phyloP scores from a whole-genome alignment of 1,140 invertebrate species.

The Gryon sp. region DNA sequence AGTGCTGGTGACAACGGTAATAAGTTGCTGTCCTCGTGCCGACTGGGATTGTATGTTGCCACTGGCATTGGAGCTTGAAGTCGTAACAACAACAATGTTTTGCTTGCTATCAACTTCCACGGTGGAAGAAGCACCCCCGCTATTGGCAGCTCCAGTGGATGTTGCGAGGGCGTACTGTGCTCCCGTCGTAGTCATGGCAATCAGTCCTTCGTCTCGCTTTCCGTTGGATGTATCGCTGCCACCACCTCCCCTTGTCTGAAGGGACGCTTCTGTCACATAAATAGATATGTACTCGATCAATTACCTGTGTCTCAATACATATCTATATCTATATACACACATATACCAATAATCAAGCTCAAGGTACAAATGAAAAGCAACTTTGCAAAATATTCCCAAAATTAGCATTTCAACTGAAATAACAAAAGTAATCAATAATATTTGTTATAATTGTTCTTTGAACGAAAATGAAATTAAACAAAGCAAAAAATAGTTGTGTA shows the following conservation, averaged over 20 bases:
- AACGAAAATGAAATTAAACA: no score
- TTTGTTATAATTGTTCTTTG: no score
- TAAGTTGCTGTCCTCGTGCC: slow-evolving; percentile 74
- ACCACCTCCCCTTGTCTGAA: slow-evolving; percentile 69
- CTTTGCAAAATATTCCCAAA: no score
- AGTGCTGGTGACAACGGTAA: slow-evolving; percentile 76
- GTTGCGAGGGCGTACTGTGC: slow-evolving; percentile 78
- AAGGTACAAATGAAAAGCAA: no score
- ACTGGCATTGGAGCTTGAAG: slow-evolving; percentile 75
- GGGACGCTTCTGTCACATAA: slow-evolving; percentile 70
- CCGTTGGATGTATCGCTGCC: slow-evolving; percentile 69
- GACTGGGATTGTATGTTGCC: slow-evolving; percentile 74
- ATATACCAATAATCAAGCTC: no score
- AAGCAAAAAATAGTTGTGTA: no score
- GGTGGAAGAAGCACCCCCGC: slow-evolving; percentile 71
- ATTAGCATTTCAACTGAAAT: no score
- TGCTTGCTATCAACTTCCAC: slow-evolving; percentile 77
- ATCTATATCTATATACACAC: no score
- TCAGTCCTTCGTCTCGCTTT: slow-evolving; percentile 75
- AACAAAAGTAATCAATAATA: no score
- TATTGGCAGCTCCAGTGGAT: slow-evolving; percentile 74
- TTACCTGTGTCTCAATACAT: no score
- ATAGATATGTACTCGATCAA: slow-evolving; percentile 26
- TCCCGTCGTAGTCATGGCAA: slow-evolving; percentile 80
- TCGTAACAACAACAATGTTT: slow-evolving; percentile 77